Conservation (phyloP, 2,113 vertebrate genomes). For the Pluvianellus socialis region DNA sequence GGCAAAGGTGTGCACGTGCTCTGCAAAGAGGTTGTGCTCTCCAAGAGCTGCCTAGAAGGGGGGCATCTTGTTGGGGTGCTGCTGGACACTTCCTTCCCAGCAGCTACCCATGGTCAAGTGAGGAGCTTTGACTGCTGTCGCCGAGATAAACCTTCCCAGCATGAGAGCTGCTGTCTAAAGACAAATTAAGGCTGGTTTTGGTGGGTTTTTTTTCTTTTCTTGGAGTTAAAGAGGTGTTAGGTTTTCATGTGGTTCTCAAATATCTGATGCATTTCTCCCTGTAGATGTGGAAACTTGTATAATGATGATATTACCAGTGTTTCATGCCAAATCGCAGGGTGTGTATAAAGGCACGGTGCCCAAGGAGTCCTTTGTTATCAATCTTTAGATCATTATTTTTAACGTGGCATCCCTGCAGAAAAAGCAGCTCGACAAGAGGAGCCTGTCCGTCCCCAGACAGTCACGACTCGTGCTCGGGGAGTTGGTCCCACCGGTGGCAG, state of each 20-base stretch:
- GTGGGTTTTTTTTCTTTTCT: background rate
- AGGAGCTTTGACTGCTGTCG: background rate
- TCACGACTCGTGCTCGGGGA: fast-evolving
- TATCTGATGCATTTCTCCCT: background rate
- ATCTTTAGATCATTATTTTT: background rate
- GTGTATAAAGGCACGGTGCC: background rate
- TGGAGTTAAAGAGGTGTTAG: background rate
- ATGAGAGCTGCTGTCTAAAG: background rate
- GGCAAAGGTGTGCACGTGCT: background rate
- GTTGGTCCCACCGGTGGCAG: background rate
- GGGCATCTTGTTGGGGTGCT: background rate
- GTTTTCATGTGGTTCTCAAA: constrained; percentile 21
- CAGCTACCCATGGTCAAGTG: background rate
- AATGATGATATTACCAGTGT: background rate
- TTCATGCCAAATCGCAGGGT: background rate
- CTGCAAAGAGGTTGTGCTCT: background rate
- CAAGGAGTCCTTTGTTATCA: background rate
- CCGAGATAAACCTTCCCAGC: background rate
- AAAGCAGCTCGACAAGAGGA: background rate
- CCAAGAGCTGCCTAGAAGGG: background rate
- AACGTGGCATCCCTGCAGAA: background rate
- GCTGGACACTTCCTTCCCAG: background rate
- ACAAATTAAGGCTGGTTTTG: background rate
- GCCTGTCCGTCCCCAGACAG: background rate
- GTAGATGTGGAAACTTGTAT: background rate